Percentiles rank a stretch among this genome's conserved stretches.
These are phyloP conservation scores for Phenganax marumi DNA, from an alignment of 92 coral and sea anemone species.

Conservation along the genomic window DNA sequence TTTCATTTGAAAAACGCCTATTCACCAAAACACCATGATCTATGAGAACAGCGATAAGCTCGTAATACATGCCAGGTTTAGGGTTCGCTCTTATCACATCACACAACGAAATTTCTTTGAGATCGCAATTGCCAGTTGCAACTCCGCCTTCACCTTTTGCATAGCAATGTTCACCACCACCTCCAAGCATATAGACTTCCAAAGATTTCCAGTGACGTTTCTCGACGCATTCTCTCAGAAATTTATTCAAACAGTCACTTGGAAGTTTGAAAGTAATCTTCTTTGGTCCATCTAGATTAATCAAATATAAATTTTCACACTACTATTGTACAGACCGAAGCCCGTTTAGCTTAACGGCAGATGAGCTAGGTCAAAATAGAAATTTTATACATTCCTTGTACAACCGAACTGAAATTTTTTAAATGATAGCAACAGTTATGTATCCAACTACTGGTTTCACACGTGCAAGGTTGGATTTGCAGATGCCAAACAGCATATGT, in stretches of 20 bases:
- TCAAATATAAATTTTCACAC: neutral
- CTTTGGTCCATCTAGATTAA: constrained; percentile 62
- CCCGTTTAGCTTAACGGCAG: too few species aligned
- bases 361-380: too few species aligned
- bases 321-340: too few species aligned
- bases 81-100: constrained; percentile 56
- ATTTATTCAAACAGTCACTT: constrained; percentile 34
- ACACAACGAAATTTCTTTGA: constrained; percentile 63
- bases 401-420: too few species aligned
- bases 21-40: constrained; percentile 69
- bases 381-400: too few species aligned
- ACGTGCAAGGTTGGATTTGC: too few species aligned
- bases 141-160: constrained; percentile 68
- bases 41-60: constrained; percentile 57
- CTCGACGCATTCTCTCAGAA: constrained; percentile 46
- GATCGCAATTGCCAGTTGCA: constrained; percentile 58
- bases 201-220: constrained; percentile 68
- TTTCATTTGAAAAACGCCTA: constrained; percentile 55
- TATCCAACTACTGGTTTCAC: too few species aligned
- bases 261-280: constrained; percentile 60
- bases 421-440: too few species aligned
- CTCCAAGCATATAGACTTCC: constrained; percentile 69
- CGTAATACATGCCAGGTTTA: constrained; percentile 25
- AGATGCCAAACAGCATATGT: too few species aligned
- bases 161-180: constrained; percentile 67